Conservation (phyloP, 2,113 vertebrate species). For the Progne subis region DNA sequence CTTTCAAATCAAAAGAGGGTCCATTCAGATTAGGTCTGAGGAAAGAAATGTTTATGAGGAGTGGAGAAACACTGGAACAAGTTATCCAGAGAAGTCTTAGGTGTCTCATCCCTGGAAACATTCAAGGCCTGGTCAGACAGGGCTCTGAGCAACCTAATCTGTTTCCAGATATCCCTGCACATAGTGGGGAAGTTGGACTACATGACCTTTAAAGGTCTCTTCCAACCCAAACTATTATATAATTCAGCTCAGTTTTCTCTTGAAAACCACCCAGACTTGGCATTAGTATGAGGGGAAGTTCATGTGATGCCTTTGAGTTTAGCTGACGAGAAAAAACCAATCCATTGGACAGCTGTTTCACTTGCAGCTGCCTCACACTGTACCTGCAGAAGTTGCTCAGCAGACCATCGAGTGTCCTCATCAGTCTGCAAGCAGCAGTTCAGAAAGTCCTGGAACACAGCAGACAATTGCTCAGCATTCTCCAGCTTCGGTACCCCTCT, state of each 20-base stretch:
- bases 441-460: slow-evolving; percentile 91
- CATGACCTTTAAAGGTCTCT: not conserved
- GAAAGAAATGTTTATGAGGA: not conserved
- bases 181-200: not conserved
- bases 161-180: not conserved
- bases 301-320: not conserved
- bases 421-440: slow-evolving; percentile 93
- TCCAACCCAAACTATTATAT: not conserved
- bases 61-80: not conserved
- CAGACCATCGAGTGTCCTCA: slow-evolving; percentile 91
- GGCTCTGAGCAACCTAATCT: not conserved
- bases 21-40: not conserved
- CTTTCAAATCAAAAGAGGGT: not conserved
- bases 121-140: not conserved
- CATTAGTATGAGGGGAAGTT: not conserved
- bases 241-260: not conserved
- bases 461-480: slow-evolving; percentile 88
- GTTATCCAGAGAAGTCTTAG: not conserved
- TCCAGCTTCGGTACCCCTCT: slow-evolving; percentile 92
- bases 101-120: not conserved
- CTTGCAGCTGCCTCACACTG: not conserved
- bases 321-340: accelerated
- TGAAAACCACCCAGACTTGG: not conserved
- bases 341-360: no score
- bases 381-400: slow-evolving; percentile 95